phyloP scores from a whole-genome alignment of 1,140 invertebrate genomes.

The Hylyphantes graminicola region DNA sequence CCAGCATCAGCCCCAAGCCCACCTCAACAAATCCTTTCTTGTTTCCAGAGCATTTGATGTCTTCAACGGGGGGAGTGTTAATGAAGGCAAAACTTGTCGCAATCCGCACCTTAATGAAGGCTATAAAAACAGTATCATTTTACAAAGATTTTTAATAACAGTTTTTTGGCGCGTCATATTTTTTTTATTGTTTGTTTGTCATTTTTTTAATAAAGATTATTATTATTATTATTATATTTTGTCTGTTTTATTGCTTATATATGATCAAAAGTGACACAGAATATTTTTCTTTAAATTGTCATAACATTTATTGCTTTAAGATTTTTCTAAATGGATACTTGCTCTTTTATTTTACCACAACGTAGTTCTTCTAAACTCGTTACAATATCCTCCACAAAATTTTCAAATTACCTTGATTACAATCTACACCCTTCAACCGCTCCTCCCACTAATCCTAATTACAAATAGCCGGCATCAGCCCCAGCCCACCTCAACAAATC shows the following conservation, averaged over 20 bases:
- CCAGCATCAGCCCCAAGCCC: background rate
- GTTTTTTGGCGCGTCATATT: no score
- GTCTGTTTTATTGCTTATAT: no score
- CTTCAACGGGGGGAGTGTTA: background rate
- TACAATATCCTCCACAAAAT: no score
- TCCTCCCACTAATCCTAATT: background rate
- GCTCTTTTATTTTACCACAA: no score
- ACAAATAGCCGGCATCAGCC: background rate
- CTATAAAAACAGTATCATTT: conserved; percentile 31
- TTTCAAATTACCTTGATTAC: background rate
- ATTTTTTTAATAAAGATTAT: no score
- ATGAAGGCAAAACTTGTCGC: conserved; percentile 33
- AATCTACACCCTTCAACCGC: background rate
- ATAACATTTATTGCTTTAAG: no score
- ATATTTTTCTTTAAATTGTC: no score
- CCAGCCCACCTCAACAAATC: conserved; percentile 8
- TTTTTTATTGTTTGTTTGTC: no score
- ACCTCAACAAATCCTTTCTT: conserved; percentile 4
- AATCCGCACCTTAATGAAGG: conserved; percentile 37
- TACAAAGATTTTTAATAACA: conserved; percentile 36
- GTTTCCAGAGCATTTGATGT: background rate
- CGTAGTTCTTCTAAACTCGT: no score
- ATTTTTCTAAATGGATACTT: no score
- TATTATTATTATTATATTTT: no score
- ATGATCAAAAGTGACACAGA: no score